Conservation (phyloP, 2,797 vertebrate genomes). For the Coregonus suidteri region DNA sequence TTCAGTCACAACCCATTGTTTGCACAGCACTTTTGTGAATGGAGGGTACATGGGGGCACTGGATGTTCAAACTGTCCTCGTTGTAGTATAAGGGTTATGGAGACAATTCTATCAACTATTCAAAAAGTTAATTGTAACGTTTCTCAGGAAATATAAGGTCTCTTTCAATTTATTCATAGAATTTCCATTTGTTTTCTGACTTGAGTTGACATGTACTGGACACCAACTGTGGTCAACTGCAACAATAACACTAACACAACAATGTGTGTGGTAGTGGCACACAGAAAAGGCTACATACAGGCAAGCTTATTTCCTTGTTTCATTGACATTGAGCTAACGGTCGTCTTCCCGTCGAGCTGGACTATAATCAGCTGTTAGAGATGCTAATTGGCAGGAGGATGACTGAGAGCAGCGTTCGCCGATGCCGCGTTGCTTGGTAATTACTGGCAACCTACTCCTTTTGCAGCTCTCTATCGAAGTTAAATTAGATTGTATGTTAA, state of each 20-base stretch:
- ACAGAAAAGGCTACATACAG: not conserved
- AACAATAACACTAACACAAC: not conserved
- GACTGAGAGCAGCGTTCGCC: conserved; percentile 60
- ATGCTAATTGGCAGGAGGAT: conserved; percentile 74
- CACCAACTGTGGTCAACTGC: not conserved
- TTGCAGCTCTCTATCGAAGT: conserved; percentile 61
- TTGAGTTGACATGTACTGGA: not conserved
- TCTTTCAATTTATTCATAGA: too few species aligned
- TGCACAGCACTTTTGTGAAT: too few species aligned
- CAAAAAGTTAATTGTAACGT: too few species aligned
- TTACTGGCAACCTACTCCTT: too few species aligned
- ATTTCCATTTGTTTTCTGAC: too few species aligned
- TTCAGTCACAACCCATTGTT: too few species aligned
- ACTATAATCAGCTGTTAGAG: conserved; percentile 75
- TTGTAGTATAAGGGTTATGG: too few species aligned
- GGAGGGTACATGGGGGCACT: too few species aligned
- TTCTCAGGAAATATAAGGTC: too few species aligned
- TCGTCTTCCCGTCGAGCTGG: conserved; percentile 51
- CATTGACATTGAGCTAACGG: conserved; percentile 56
- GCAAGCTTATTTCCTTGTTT: conserved; percentile 31
- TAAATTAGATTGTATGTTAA: conserved; percentile 75
- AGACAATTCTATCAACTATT: too few species aligned
- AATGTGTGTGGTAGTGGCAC: not conserved
- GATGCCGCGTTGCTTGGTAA: too few species aligned
- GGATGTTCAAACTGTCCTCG: too few species aligned